Evolutionary conservation across 2,888 invertebrate genomes (phyloP).

Genomic region (Chloroclysta siterata): DNA sequence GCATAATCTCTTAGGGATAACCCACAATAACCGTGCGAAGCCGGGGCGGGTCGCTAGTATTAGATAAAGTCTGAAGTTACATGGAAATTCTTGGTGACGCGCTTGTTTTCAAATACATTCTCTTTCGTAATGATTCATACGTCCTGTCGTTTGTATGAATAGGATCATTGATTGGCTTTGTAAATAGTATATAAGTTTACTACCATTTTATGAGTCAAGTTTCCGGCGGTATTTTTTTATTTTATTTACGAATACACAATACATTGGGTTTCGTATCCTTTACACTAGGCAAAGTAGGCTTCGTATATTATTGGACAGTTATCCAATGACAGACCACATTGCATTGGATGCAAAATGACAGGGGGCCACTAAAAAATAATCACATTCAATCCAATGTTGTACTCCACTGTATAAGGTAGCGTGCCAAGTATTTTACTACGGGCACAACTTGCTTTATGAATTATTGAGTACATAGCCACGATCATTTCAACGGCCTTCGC

Average conservation of each 20-base stretch:
- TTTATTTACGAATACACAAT: conserved; percentile 42
- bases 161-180: conserved; percentile 60
- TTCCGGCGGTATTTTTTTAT: conserved; percentile 53
- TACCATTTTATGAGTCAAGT: conserved; percentile 59
- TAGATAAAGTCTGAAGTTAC: not conserved
- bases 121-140: conserved; percentile 59
- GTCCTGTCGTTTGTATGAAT: conserved; percentile 57
- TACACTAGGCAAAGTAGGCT: conserved; percentile 27
- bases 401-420: conserved; percentile 19
- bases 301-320: conserved; percentile 31
- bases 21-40: too few species aligned
- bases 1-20: too few species aligned
- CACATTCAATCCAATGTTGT: conserved; percentile 28
- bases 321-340: conserved; percentile 30
- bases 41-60: too few species aligned
- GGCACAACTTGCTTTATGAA: conserved; percentile 46
- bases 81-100: conserved; percentile 6
- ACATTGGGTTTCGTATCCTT: conserved; percentile 39
- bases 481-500: conserved; percentile 53
- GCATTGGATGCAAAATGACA: conserved; percentile 26
- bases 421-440: conserved; percentile 36
- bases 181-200: conserved; percentile 40
- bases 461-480: conserved; percentile 49
- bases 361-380: conserved; percentile 29
- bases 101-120: conserved; percentile 31